Evolutionary conservation across 2,888 invertebrate genomes (phyloP).

Genomic region (Rutpela maculata): DNA sequence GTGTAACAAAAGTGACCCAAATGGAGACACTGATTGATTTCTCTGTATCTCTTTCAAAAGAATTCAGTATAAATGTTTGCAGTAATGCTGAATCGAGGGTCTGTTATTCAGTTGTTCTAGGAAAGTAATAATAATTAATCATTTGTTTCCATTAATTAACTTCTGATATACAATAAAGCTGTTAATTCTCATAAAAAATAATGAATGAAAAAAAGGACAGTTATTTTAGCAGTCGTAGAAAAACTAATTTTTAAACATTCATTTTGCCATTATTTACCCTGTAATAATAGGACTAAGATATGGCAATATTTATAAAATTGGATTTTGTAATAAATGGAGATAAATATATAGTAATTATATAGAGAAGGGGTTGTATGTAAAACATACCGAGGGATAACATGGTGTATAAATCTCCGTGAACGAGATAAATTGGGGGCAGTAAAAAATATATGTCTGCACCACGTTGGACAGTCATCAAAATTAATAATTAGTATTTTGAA

Average conservation of each 20-base stretch:
- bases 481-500: slow-evolving; percentile 58
- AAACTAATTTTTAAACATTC: no score
- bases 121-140: neutral
- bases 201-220: no score
- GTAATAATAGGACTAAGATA: no score
- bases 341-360: slow-evolving; percentile 23
- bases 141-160: neutral
- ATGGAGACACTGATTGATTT: slow-evolving; percentile 70
- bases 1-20: slow-evolving; percentile 69
- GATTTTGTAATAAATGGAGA: slow-evolving; percentile 12
- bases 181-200: no score
- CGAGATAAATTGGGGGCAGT: slow-evolving; percentile 54
- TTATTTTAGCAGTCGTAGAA: no score
- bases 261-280: no score
- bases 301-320: neutral
- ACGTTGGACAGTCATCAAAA: slow-evolving; percentile 60
- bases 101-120: slow-evolving; percentile 28
- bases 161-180: neutral
- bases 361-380: slow-evolving; percentile 28
- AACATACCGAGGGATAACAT: slow-evolving; percentile 35
- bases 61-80: slow-evolving; percentile 45
- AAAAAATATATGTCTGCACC: slow-evolving; percentile 57
- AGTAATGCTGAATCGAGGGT: slow-evolving; percentile 21
- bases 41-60: slow-evolving; percentile 56
- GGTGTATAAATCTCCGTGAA: slow-evolving; percentile 51